phyloP scores from a whole-genome alignment of 2,888 invertebrate genomes.

The Synergus itoensis region DNA sequence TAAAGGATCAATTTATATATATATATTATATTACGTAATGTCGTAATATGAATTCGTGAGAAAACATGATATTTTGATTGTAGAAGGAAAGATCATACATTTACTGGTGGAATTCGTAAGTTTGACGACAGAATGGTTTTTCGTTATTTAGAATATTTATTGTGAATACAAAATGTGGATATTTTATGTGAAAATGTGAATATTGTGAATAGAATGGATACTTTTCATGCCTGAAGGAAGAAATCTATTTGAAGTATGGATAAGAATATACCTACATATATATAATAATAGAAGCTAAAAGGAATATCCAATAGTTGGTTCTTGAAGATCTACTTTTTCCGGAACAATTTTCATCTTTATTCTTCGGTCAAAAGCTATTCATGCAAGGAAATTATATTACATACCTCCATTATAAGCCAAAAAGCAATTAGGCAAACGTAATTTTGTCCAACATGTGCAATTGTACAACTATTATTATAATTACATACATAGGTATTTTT shows the following conservation, averaged over 20 bases:
- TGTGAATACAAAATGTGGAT: not conserved
- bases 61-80: not conserved
- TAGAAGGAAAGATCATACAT: not conserved
- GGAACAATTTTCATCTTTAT: not conserved
- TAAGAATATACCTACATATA: not conserved
- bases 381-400: no score
- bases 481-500: no score
- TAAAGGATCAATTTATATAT: not conserved
- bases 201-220: not conserved
- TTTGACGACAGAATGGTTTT: not conserved
- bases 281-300: not conserved
- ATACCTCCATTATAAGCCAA: no score
- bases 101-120: not conserved
- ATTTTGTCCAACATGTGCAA: no score
- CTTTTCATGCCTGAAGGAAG: not conserved
- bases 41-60: no score
- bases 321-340: not conserved
- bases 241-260: not conserved
- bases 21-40: not conserved
- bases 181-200: not conserved
- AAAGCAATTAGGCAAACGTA: no score
- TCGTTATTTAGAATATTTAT: not conserved
- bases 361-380: not conserved
- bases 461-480: no score
- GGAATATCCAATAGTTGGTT: not conserved